These are phyloP conservation scores for Saimiri boliviensis DNA, from an alignment of 2,113 vertebrate genomes.

Conservation along the genomic window DNA sequence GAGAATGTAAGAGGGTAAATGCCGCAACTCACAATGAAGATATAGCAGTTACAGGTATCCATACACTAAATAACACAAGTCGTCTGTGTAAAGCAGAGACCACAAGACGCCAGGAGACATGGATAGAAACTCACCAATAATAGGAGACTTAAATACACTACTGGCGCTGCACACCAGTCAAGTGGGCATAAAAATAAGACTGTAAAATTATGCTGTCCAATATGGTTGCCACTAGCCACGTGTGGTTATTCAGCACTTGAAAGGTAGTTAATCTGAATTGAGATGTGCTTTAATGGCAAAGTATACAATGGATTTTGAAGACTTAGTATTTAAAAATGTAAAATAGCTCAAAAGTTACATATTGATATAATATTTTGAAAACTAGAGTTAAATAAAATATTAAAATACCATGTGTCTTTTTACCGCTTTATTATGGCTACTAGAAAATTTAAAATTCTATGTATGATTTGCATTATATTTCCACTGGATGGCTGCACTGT, in stretches of 20 bases:
- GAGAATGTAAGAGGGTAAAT: not conserved
- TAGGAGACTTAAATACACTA: not conserved
- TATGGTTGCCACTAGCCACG: not conserved
- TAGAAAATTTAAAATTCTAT: not conserved
- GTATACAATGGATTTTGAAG: not conserved
- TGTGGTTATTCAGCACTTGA: not conserved
- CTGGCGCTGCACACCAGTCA: not conserved
- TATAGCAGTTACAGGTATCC: not conserved
- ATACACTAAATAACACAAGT: not conserved
- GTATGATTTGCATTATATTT: not conserved
- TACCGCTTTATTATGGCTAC: not conserved
- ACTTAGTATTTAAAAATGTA: not conserved
- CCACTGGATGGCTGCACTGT: not conserved
- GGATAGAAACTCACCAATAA: not conserved
- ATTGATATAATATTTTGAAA: slow-evolving; percentile 34
- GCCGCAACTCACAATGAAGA: not conserved
- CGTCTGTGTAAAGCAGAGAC: not conserved
- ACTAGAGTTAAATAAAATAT: not conserved
- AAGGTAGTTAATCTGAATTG: not conserved
- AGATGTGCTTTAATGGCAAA: not conserved
- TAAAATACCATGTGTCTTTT: not conserved
- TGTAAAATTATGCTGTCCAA: not conserved
- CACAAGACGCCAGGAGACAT: not conserved
- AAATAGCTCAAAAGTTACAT: not conserved
- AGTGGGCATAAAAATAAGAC: not conserved